Evolutionary conservation across 2,113 vertebrate genomes (phyloP).

Genomic region (Spizaetus ornatus): DNA sequence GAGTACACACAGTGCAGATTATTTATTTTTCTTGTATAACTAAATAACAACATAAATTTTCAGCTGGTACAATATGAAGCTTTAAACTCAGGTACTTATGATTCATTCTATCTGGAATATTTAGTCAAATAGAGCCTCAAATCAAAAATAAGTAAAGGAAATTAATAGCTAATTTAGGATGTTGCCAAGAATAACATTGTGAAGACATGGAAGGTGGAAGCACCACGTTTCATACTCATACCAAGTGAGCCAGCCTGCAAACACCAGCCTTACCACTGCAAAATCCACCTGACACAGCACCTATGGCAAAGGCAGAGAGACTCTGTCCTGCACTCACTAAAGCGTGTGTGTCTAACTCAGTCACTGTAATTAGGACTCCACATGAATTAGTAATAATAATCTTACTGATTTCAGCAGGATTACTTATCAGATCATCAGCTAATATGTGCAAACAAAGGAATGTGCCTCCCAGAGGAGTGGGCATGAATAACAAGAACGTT

Average conservation of each 20-base stretch:
- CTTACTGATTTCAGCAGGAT: background rate
- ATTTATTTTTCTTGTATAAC: background rate
- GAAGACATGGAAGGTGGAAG: background rate
- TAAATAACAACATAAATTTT: background rate
- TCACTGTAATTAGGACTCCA: background rate
- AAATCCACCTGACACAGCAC: background rate
- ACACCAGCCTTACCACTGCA: background rate
- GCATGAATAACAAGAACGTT: background rate
- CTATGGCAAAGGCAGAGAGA: background rate
- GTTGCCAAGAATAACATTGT: background rate
- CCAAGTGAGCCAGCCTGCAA: background rate
- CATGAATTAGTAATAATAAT: background rate
- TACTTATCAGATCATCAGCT: background rate
- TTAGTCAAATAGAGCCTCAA: background rate
- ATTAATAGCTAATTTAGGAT: background rate
- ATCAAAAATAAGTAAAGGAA: background rate
- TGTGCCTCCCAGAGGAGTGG: background rate
- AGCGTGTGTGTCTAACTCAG: background rate
- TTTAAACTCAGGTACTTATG: background rate
- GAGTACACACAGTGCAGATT: background rate
- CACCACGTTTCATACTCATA: background rate
- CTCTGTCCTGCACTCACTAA: background rate
- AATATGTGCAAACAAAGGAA: background rate
- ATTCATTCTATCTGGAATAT: background rate
- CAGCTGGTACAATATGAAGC: background rate